Evolutionary conservation across 2,113 vertebrate genomes (phyloP).

Genomic region (sheep (Ovis aries)): DNA sequence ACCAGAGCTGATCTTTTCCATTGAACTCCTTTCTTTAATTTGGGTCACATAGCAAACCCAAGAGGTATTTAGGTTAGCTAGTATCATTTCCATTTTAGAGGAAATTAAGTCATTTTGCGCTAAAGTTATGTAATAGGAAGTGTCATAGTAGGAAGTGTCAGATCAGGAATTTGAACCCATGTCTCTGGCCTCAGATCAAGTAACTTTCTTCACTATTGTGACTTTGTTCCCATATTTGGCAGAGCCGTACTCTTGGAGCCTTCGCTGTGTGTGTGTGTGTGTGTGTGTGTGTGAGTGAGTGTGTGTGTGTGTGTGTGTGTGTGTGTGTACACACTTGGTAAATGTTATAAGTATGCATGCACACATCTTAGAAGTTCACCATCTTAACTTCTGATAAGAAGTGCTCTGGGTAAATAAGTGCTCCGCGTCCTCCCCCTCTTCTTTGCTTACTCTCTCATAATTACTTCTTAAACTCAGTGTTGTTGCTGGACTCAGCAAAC

Average conservation of each 20-base stretch:
- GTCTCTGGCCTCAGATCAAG: neutral
- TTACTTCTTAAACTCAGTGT: neutral
- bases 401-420: neutral
- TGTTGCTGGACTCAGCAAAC: neutral
- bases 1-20: neutral
- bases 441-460: neutral
- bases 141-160: neutral
- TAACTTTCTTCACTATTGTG: neutral
- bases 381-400: neutral
- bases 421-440: neutral
- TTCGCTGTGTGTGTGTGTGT: neutral
- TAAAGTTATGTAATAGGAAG: neutral
- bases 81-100: neutral
- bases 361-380: neutral
- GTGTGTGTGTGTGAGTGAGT: neutral
- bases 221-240: neutral
- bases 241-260: neutral
- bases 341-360: neutral
- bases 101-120: neutral
- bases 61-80: neutral
- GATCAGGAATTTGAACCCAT: neutral
- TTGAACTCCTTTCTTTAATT: neutral
- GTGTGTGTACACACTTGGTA: neutral
- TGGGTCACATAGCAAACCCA: neutral
- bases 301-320: neutral